A percentile compares a stretch with the other conserved stretches of the same genome.
These are phyloP conservation scores for Triops longicaudatus DNA, from an alignment of 1,140 invertebrate genomes.

Conservation along the genomic window DNA sequence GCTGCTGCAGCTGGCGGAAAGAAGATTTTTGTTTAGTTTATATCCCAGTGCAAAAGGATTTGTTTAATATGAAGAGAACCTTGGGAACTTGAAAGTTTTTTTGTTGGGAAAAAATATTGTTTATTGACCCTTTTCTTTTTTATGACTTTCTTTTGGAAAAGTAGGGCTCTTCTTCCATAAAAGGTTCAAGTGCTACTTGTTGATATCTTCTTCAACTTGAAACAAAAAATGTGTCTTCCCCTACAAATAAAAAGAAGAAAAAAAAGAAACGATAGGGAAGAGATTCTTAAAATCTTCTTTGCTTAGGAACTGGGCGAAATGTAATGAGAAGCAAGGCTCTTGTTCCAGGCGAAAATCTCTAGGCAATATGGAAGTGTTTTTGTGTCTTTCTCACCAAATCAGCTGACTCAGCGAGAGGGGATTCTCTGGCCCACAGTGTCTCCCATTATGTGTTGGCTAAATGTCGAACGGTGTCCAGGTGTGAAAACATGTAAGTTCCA, in stretches of 20 bases:
- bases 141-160: background rate
- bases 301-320: too few species aligned
- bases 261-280: background rate
- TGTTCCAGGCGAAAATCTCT: too few species aligned
- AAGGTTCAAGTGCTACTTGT: conserved; percentile 3
- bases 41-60: background rate
- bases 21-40: background rate
- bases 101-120: background rate
- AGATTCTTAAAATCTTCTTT: background rate
- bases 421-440: background rate
- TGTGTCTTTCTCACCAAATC: background rate
- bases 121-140: conserved; percentile 5
- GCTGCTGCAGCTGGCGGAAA: conserved; percentile 4
- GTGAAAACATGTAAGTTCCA: background rate
- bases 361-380: background rate
- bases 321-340: too few species aligned
- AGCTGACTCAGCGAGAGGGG: background rate
- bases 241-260: background rate
- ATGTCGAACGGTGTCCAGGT: background rate
- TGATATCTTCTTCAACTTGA: background rate
- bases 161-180: background rate
- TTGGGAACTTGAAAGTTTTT: background rate
- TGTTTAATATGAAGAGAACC: background rate
- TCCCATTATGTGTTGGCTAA: background rate
- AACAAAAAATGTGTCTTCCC: background rate